Evolutionary conservation across 2,797 vertebrate genomes (phyloP).

Genomic region (Chiloscyllium punctatum): DNA sequence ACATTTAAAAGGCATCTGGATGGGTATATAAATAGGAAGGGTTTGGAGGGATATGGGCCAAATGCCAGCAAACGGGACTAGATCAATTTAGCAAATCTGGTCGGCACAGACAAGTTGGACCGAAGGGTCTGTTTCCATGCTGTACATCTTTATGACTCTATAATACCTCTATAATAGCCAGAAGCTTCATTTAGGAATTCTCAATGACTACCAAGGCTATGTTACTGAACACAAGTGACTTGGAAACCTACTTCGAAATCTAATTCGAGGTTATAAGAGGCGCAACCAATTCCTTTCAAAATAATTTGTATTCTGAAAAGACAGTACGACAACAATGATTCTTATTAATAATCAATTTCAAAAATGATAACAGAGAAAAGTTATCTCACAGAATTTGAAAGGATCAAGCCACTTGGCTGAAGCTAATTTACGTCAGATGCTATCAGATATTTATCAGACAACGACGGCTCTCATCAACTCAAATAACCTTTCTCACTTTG

Average conservation of each 20-base stretch:
- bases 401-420: constrained; percentile 9
- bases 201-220: background rate
- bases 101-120: no score
- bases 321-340: constrained; percentile 9
- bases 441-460: background rate
- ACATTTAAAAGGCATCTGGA: no score
- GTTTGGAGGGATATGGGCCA: no score
- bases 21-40: no score
- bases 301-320: background rate
- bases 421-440: background rate
- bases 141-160: background rate
- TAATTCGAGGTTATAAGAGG: background rate
- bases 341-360: background rate
- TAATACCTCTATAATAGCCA: background rate
- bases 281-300: background rate
- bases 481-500: background rate
- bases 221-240: background rate
- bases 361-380: constrained; percentile 3
- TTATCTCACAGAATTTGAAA: constrained; percentile 24
- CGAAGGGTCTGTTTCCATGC: no score
- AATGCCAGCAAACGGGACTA: no score
- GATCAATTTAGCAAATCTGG: no score
- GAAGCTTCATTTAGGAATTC: background rate
- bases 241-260: background rate
- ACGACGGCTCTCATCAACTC: background rate